Evolutionary conservation across 2,888 invertebrate genomes (phyloP).

Genomic region (Lycaena phlaeas): DNA sequence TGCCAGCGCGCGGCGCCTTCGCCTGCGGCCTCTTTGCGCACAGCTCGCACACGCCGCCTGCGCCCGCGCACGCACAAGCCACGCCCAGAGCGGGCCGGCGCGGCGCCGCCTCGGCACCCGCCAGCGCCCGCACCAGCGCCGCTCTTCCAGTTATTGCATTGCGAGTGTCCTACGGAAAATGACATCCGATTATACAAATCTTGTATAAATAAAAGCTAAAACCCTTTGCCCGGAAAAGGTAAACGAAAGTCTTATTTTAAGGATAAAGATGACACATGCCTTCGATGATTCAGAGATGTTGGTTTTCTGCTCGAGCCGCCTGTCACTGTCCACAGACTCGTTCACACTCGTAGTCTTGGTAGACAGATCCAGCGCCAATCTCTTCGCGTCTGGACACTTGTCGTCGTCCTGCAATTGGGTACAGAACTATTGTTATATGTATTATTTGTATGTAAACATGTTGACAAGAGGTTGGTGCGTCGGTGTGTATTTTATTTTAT

Average conservation of each 20-base stretch:
- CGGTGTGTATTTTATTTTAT: background rate
- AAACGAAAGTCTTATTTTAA: too few relatives aligned
- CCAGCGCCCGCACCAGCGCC: background rate
- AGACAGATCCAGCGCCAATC: constrained; percentile 44
- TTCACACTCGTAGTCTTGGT: constrained; percentile 13
- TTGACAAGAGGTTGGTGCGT: too few relatives aligned
- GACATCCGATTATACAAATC: background rate
- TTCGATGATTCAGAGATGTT: background rate
- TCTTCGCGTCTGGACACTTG: constrained; percentile 32
- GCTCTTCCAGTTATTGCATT: background rate
- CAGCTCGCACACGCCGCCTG: constrained; percentile 19
- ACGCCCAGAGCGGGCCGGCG: constrained; percentile 68
- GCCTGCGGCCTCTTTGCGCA: constrained; percentile 59
- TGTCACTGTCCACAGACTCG: background rate
- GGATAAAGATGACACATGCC: too few relatives aligned
- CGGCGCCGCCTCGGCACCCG: constrained; percentile 4
- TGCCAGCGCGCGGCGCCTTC: constrained; percentile 75
- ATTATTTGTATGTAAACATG: too few relatives aligned
- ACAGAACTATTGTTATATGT: too few relatives aligned
- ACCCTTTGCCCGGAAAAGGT: too few relatives aligned
- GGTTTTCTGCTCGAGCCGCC: background rate
- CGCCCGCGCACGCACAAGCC: constrained; percentile 59
- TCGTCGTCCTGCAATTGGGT: constrained; percentile 27
- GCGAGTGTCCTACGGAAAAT: background rate
- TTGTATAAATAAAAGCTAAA: too few relatives aligned